phyloP scores from a whole-genome alignment of 2,888 invertebrate genomes.

The Gastrophysa polygoni region DNA sequence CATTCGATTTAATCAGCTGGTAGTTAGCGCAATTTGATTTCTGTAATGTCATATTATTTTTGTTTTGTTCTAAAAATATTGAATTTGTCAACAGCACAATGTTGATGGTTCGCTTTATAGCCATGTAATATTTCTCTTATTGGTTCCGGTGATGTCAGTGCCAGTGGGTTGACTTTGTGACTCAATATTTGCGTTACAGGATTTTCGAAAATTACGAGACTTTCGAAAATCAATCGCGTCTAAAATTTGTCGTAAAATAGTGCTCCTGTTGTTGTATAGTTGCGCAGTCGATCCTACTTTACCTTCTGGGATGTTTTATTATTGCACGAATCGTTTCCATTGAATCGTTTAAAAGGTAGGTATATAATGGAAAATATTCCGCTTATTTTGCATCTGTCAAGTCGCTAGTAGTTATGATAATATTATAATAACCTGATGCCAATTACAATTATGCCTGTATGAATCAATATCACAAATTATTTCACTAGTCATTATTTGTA shows the following conservation, averaged over 20 bases:
- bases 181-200: not conserved
- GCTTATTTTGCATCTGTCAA: not conserved
- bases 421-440: no score
- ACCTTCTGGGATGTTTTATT: not conserved
- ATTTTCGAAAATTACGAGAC: not conserved
- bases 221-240: not conserved
- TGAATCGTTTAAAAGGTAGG: not conserved
- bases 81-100: not conserved
- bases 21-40: not conserved
- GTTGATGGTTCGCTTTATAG: not conserved
- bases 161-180: slow-evolving; percentile 1
- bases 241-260: not conserved
- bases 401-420: no score
- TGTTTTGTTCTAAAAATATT: slow-evolving; percentile 1
- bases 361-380: not conserved
- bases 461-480: no score
- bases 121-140: not conserved
- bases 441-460: no score
- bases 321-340: not conserved
- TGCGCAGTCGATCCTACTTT: not conserved
- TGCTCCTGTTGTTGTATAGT: not conserved
- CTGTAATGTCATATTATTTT: slow-evolving; percentile 1
- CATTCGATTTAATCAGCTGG: not conserved
- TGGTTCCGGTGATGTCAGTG: slow-evolving; percentile 1
- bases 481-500: no score